phyloP scores from a whole-genome alignment of 2,113 vertebrate genomes.

The Upupa epops region DNA sequence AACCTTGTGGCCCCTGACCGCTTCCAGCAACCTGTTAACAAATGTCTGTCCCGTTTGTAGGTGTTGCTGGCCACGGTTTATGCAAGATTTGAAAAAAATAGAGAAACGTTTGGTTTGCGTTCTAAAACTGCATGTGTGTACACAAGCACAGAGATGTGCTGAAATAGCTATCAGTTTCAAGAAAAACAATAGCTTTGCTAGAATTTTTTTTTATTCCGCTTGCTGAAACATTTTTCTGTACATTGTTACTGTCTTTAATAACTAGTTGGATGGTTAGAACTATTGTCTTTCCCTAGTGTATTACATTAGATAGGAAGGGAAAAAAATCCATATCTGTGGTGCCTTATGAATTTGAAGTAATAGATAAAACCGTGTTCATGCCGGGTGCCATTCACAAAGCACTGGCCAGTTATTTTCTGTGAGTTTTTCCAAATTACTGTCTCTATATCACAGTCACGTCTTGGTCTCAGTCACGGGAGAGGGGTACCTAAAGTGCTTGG shows the following conservation, averaged over 20 bases:
- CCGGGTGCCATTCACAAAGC: not conserved
- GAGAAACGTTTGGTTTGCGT: not conserved
- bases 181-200: conserved; percentile 1
- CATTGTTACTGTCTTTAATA: not conserved
- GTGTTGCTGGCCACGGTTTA: not conserved
- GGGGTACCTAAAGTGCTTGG: not conserved
- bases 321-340: not conserved
- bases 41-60: not conserved
- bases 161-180: not conserved
- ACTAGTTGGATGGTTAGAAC: not conserved
- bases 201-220: not conserved
- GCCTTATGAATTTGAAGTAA: not conserved
- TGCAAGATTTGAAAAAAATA: not conserved
- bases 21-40: not conserved
- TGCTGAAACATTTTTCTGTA: not conserved
- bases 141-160: not conserved
- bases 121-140: not conserved
- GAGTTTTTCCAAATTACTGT: not conserved
- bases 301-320: not conserved
- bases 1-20: not conserved
- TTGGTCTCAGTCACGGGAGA: not conserved
- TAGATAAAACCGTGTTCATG: not conserved
- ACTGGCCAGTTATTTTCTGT: not conserved
- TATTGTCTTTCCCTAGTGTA: not conserved
- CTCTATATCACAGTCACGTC: not conserved